Conservation (phyloP, 2,113 vertebrate genomes). For the Okapia johnstoni region DNA sequence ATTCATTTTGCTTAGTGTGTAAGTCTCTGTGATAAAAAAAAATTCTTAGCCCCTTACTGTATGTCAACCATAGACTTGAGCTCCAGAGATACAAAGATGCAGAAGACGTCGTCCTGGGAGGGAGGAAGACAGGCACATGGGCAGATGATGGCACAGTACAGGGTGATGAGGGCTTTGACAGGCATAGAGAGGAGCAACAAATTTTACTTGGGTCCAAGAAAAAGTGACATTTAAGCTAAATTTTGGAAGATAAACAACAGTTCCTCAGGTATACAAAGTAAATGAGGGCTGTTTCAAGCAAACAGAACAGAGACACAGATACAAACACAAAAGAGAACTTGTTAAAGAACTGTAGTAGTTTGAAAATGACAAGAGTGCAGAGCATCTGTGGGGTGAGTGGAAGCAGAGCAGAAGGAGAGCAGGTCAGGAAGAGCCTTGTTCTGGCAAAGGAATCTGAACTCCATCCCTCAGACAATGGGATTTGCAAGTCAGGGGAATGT, state of each 20-base stretch:
- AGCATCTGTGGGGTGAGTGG: too few relatives aligned
- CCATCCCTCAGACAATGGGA: neutral
- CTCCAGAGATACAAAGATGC: neutral
- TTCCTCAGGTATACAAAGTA: neutral
- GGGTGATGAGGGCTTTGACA: neutral
- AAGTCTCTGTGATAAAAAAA: neutral
- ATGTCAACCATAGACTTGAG: neutral
- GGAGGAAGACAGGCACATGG: neutral
- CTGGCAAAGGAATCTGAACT: neutral
- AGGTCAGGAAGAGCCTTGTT: neutral
- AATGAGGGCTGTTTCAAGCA: neutral
- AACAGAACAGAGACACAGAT: neutral
- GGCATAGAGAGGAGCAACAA: neutral
- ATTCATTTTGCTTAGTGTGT: neutral
- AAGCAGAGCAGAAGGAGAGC: too few relatives aligned
- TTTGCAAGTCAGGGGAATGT: neutral
- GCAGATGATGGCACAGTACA: too few relatives aligned
- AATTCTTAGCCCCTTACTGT: neutral
- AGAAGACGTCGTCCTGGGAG: neutral
- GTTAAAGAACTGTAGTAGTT: neutral
- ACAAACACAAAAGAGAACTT: neutral
- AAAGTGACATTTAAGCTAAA: neutral
- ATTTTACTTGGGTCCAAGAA: neutral
- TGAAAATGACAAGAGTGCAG: neutral
- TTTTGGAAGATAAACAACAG: neutral